Evolutionary conservation across 30 jellyfish, hydroid and myxozoan genomes (phyloP).

Genomic region (Cassiopea andromeda): DNA sequence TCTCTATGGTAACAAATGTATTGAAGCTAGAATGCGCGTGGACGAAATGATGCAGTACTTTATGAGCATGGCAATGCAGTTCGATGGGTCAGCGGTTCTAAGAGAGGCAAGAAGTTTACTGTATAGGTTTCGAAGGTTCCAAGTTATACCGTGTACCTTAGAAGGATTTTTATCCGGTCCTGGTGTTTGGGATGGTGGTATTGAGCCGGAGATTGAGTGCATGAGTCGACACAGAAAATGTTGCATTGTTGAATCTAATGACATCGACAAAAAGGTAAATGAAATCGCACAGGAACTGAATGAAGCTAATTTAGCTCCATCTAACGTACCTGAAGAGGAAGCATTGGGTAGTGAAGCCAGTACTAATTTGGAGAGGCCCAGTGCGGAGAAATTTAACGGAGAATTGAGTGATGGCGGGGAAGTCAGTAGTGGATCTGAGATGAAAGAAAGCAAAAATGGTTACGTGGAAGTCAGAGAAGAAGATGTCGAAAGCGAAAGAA

Average conservation of each 20-base stretch:
- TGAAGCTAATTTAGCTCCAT: neutral
- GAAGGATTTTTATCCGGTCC: slow-evolving; percentile 79
- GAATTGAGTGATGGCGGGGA: neutral
- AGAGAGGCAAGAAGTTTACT: slow-evolving; percentile 87
- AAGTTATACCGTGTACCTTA: slow-evolving; percentile 88
- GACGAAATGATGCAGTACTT: slow-evolving; percentile 88
- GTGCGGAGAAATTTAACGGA: neutral
- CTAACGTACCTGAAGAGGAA: neutral
- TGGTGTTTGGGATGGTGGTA: slow-evolving; percentile 98
- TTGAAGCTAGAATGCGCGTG: slow-evolving; percentile 70
- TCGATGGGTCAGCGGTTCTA: slow-evolving; percentile 85
- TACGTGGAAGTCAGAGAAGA: no score
- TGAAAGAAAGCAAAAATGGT: no score
- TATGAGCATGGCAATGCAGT: slow-evolving; percentile 87
- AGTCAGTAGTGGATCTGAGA: no score
- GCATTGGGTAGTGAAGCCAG: neutral
- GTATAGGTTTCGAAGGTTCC: slow-evolving; percentile 76
- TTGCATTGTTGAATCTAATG: slow-evolving; percentile 34
- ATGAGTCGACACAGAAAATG: slow-evolving; percentile 74
- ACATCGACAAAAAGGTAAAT: neutral
- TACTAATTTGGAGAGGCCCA: neutral
- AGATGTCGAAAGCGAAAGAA: no score
- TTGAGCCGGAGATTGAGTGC: slow-evolving; percentile 91
- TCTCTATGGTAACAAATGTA: slow-evolving; percentile 73
- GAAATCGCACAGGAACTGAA: neutral